Evolutionary conservation across 2,113 vertebrate species (phyloP).

Genomic region (Brachypodius melanocephalos): DNA sequence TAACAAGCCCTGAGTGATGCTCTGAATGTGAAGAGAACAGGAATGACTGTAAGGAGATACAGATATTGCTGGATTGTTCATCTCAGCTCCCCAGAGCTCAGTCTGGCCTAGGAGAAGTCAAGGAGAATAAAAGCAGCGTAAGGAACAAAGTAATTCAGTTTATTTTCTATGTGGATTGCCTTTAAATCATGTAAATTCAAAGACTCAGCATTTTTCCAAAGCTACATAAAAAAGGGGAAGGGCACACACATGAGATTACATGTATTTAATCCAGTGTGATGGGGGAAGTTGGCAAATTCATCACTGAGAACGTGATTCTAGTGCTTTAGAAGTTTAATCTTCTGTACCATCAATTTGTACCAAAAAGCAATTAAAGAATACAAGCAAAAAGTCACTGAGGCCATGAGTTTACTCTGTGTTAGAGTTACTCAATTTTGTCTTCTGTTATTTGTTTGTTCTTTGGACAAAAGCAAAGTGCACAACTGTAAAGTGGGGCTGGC

Average conservation of each 20-base stretch:
- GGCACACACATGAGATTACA: fast-evolving
- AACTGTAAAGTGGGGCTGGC: background rate
- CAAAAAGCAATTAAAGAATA: background rate
- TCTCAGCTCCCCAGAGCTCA: background rate
- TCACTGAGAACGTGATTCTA: background rate
- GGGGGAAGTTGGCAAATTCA: background rate
- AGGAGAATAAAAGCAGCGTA: background rate
- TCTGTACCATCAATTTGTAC: background rate
- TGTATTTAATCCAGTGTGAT: background rate
- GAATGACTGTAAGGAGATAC: background rate
- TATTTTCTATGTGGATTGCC: background rate
- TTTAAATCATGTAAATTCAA: background rate
- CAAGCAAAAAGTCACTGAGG: background rate
- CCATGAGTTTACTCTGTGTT: background rate
- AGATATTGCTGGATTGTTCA: background rate
- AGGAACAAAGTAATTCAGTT: background rate
- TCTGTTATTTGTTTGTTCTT: background rate
- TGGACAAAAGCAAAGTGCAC: background rate
- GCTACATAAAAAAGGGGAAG: background rate
- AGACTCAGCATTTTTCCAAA: background rate
- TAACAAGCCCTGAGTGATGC: background rate
- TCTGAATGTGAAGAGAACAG: background rate
- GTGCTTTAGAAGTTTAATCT: background rate
- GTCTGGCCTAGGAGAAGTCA: background rate
- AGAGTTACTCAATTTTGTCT: background rate